Base-by-base conservation (phyloP, 2,113 vertebrate genomes). In the Rousettus leschenaultii region DNA sequence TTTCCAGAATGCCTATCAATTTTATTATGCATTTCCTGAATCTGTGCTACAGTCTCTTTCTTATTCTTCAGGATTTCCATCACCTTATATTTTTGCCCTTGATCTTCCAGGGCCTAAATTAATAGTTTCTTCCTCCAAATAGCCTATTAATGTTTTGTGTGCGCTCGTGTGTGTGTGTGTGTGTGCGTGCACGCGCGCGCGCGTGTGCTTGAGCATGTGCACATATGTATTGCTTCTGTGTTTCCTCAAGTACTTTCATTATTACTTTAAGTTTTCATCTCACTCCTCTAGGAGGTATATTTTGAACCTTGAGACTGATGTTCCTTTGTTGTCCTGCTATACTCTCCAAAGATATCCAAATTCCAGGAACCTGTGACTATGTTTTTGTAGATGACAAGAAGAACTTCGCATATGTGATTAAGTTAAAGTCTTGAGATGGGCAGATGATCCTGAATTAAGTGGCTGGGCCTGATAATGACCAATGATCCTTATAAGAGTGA, bases 1-100 rank as follows among this genome's bases (percentile, higher is more conserved):
- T 82, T 87, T 86, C 26, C 95, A 45, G 43, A 94, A 73, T 82
- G 53, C 26, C 33, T 86, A 74, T 89, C 45, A 68, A 38, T 93
- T 94, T 88, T 77, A 80, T 26, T 3, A 66, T 35, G 24, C 11
- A 30, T 82, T 94, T 92, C 45, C 77, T 77, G 28, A 11, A 91
- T 88, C 26, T 65, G 13, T 45, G 15, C 24, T 78, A 6, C 2
- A 40, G 33, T 92, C 16, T 57, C 24, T 77, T 80, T 57, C 74
- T 18, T 94, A 28, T 96, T 68, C 43, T 87, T 75, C 55, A 86
- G 19, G 28, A 63, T 55, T 92, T 92, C 18, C 6, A 12, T 78
- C 40, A 57, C 38, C 9, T 35, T 40, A 6, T 7, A 35, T 61
- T 73, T 78, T 95, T 92, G n/a, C 15, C 45, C 53, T 51, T 91